Percentiles rank a stretch among this genome's conserved stretches.
Evolutionary conservation across 2,797 vertebrate species (phyloP).

Genomic region (Lutjanus campechanus): DNA sequence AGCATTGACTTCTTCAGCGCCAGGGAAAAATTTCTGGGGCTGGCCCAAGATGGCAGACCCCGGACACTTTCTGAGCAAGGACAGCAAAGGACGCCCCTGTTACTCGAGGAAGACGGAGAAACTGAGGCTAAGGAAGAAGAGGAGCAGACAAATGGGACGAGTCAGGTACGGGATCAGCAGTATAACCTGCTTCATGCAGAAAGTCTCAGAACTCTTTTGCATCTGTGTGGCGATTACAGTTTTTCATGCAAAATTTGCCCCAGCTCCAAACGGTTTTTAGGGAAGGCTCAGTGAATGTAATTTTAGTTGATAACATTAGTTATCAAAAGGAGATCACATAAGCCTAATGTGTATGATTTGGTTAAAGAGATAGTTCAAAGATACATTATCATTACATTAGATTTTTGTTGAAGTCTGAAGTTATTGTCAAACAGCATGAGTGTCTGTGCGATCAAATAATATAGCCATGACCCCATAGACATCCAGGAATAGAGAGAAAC

Average conservation of each 20-base stretch:
- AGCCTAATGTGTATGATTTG: too few relatives aligned
- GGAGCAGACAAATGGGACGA: slow-evolving; percentile 40
- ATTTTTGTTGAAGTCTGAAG: too few relatives aligned
- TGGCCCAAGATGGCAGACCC: slow-evolving; percentile 88
- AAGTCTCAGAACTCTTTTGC: not conserved
- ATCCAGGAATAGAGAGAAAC: too few relatives aligned
- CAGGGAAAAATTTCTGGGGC: slow-evolving; percentile 93
- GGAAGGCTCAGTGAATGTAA: too few relatives aligned
- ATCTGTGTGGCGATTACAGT: not conserved
- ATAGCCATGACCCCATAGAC: too few relatives aligned
- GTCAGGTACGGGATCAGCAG: slow-evolving; percentile 46
- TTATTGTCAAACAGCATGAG: too few relatives aligned
- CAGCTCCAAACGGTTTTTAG: not conserved
- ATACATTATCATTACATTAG: too few relatives aligned
- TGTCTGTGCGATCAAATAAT: too few relatives aligned
- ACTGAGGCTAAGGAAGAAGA: slow-evolving; percentile 40
- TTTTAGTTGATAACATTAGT: too few relatives aligned
- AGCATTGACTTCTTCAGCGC: slow-evolving; percentile 96
- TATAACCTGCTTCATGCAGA: not conserved
- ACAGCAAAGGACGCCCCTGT: slow-evolving; percentile 59
- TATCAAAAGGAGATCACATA: too few relatives aligned
- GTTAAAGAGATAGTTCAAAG: too few relatives aligned
- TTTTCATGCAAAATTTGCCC: not conserved
- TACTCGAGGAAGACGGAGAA: slow-evolving; percentile 69
- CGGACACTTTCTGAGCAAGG: slow-evolving; percentile 83